phyloP scores from a whole-genome alignment of 2,888 invertebrate genomes.

The Ophion ellenae region DNA sequence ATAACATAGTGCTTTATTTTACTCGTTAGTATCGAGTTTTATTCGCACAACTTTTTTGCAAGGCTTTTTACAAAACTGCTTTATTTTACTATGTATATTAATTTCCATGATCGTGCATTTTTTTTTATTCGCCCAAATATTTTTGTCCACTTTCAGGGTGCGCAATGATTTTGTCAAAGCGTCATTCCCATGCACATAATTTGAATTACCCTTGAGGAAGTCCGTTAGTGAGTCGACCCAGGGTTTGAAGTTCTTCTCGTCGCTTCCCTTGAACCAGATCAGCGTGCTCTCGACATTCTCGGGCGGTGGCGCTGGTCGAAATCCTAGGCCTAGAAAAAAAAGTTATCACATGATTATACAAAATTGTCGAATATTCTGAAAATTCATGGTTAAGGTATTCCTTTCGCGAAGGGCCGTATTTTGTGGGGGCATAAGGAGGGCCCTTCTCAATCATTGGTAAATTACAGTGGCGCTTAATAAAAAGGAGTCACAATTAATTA shows the following conservation, averaged over 20 bases:
- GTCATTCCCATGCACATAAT: neutral
- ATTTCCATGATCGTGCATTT: neutral
- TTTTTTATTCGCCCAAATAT: neutral
- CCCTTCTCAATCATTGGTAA: no score
- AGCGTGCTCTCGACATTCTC: slow-evolving; percentile 96
- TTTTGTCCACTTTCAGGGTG: neutral
- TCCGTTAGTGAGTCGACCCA: slow-evolving; percentile 91
- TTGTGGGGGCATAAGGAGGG: no score
- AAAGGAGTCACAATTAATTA: no score
- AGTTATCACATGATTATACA: neutral
- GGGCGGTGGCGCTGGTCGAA: slow-evolving; percentile 94
- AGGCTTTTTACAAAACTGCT: no score
- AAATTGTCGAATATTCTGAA: neutral
- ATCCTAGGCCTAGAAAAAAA: slow-evolving; percentile 91
- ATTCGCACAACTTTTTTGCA: no score
- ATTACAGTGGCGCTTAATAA: no score
- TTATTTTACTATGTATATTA: neutral
- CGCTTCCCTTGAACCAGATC: slow-evolving; percentile 96
- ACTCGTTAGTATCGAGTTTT: no score
- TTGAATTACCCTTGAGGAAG: slow-evolving; percentile 90
- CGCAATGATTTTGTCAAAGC: neutral
- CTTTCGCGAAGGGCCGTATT: no score
- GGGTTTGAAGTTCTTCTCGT: slow-evolving; percentile 89
- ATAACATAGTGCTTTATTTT: no score
- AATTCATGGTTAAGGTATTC: no score